Evolutionary conservation across 2,888 invertebrate species (phyloP).

Genomic region (Spicauda simplicius): DNA sequence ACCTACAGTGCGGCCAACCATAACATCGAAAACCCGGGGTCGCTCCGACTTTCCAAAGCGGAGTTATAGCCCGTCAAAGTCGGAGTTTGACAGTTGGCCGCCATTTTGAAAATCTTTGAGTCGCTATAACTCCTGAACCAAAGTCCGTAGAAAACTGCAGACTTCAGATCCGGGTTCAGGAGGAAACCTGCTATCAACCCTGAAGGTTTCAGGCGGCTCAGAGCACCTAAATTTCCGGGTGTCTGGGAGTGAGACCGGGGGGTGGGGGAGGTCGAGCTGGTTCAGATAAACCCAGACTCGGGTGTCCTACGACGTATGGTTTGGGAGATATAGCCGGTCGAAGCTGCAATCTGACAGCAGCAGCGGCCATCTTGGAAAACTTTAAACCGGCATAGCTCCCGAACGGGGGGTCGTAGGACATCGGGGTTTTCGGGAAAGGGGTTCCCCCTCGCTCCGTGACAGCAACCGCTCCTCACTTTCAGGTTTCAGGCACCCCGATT

Average conservation of each 20-base stretch:
- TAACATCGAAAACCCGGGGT: no score
- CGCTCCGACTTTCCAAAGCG: no score
- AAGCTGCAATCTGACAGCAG: not conserved
- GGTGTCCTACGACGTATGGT: not conserved
- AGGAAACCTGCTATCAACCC: not conserved
- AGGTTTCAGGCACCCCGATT: not conserved
- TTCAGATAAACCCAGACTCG: not conserved
- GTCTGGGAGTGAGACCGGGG: not conserved
- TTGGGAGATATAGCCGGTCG: not conserved
- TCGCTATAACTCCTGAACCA: not conserved
- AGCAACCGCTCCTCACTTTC: not conserved
- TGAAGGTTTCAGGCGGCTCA: not conserved
- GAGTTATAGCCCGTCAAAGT: not conserved
- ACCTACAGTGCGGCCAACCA: no score
- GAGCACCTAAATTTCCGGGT: no score
- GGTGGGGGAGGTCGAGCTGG: not conserved
- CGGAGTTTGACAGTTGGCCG: not conserved
- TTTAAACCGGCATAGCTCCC: slow-evolving; percentile 5
- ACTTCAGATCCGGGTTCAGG: not conserved
- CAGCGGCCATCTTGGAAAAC: slow-evolving; percentile 8
- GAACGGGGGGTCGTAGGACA: slow-evolving; percentile 1
- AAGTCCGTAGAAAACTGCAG: not conserved
- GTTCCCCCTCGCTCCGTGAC: no score
- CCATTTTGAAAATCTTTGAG: not conserved
- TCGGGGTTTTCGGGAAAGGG: not conserved